Evolutionary conservation across 2,888 invertebrate genomes (phyloP).

Genomic region (Ormyrus nitidulus): DNA sequence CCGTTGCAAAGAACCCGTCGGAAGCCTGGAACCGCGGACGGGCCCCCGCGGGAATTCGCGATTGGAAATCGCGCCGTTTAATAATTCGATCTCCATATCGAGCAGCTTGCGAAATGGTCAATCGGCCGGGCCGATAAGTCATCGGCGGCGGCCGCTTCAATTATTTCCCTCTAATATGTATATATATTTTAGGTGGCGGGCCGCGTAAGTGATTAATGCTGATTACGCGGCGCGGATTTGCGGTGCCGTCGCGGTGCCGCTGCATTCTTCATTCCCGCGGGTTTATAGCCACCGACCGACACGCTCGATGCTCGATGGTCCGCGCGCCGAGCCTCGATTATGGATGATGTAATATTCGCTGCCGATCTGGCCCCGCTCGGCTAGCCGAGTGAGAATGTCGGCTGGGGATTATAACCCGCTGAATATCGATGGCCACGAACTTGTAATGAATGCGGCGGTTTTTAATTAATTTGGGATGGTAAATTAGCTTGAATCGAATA

Average conservation of each 20-base stretch:
- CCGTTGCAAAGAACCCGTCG: background rate
- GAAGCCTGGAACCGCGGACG: background rate
- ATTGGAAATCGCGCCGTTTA: slow-evolving; percentile 38
- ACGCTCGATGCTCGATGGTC: too few species aligned
- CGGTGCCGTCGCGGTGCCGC: background rate
- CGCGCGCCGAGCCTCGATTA: too few species aligned
- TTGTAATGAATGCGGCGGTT: too few species aligned
- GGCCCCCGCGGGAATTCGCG: background rate
- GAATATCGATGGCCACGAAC: too few species aligned
- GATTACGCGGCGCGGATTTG: slow-evolving; percentile 22
- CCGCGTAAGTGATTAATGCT: slow-evolving; percentile 42
- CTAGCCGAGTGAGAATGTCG: too few species aligned
- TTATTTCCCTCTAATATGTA: slow-evolving; percentile 46
- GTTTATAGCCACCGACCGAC: too few species aligned
- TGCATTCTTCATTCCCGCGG: too few species aligned
- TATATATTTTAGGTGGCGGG: slow-evolving; percentile 11
- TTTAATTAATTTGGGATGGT: too few species aligned
- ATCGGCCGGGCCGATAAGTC: slow-evolving; percentile 31
- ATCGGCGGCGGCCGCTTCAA: slow-evolving; percentile 21
- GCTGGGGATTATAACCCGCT: too few species aligned
- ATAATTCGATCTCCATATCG: slow-evolving; percentile 45
- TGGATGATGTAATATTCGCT: too few species aligned
- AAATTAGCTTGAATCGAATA: too few species aligned
- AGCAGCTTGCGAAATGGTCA: slow-evolving; percentile 29
- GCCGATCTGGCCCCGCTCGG: too few species aligned